phyloP scores from a whole-genome alignment of 2,113 vertebrate genomes.

The Turnix velox region DNA sequence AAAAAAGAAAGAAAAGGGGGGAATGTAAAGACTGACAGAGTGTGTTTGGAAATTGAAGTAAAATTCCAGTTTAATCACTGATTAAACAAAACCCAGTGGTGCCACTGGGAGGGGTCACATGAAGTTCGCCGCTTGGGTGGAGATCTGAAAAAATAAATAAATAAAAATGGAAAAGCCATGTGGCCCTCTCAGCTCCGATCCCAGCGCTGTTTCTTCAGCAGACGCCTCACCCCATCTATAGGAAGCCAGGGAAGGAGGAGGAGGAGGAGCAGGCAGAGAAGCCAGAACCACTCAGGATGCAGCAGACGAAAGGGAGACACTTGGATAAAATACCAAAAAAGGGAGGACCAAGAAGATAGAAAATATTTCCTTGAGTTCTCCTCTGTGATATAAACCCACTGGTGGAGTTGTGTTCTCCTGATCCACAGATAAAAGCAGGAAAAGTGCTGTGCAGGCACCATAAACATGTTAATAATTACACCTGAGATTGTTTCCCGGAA shows the following conservation, averaged over 20 bases:
- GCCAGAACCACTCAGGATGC: background rate
- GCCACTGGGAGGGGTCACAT: background rate
- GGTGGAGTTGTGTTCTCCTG: background rate
- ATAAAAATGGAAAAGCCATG: background rate
- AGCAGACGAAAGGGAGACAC: fast-evolving
- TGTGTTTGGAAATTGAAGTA: background rate
- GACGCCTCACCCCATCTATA: background rate
- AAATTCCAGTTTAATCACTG: constrained; percentile 47
- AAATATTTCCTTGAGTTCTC: background rate
- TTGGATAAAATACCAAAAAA: background rate
- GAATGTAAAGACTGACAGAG: background rate
- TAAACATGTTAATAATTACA: background rate
- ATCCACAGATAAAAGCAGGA: background rate
- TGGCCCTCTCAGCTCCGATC: background rate
- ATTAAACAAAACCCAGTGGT: constrained; percentile 44
- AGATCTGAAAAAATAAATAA: background rate
- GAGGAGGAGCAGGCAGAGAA: background rate
- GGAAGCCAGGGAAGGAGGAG: background rate
- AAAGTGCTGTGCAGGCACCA: background rate
- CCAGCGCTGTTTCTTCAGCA: background rate
- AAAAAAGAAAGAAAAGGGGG: background rate
- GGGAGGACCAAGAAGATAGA: background rate
- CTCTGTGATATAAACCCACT: background rate
- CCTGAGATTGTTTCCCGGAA: fast-evolving
- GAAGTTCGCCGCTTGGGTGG: constrained; percentile 18